phyloP scores from a whole-genome alignment of 2,888 invertebrate genomes.

The Synergus itoensis region DNA sequence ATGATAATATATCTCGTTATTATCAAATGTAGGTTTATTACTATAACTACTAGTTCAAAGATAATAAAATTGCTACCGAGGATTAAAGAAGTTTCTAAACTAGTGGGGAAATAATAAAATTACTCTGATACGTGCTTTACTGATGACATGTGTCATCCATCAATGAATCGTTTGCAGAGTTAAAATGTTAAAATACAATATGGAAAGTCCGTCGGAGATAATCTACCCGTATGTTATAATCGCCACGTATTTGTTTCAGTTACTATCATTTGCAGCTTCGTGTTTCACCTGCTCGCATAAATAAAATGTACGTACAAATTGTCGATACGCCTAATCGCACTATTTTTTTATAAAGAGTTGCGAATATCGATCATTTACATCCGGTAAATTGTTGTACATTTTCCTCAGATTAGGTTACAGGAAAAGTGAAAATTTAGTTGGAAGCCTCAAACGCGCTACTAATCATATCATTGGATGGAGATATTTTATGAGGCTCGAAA shows the following conservation, averaged over 20 bases:
- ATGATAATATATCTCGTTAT: neutral
- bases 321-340: slow-evolving; percentile 49
- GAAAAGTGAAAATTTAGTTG: neutral
- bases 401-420: neutral
- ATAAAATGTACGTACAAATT: slow-evolving; percentile 54
- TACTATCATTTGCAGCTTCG: slow-evolving; percentile 72
- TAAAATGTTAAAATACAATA: slow-evolving; percentile 69
- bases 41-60: neutral
- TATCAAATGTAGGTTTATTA: slow-evolving; percentile 1
- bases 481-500: slow-evolving; percentile 11
- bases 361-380: slow-evolving; percentile 31
- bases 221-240: slow-evolving; percentile 77
- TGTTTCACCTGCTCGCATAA: slow-evolving; percentile 70
- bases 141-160: slow-evolving; percentile 5
- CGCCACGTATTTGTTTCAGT: slow-evolving; percentile 75
- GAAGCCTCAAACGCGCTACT: neutral
- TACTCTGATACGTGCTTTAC: neutral
- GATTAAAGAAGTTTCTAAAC: slow-evolving; percentile 10
- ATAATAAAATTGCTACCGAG: neutral
- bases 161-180: slow-evolving; percentile 50
- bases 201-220: slow-evolving; percentile 75
- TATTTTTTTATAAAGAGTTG: slow-evolving; percentile 28
- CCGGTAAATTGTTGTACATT: slow-evolving; percentile 15
- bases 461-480: neutral
- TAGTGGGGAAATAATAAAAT: slow-evolving; percentile 14